Evolutionary conservation across 1,140 invertebrate genomes (phyloP).

Genomic region (Dolichoris vasculosae): DNA sequence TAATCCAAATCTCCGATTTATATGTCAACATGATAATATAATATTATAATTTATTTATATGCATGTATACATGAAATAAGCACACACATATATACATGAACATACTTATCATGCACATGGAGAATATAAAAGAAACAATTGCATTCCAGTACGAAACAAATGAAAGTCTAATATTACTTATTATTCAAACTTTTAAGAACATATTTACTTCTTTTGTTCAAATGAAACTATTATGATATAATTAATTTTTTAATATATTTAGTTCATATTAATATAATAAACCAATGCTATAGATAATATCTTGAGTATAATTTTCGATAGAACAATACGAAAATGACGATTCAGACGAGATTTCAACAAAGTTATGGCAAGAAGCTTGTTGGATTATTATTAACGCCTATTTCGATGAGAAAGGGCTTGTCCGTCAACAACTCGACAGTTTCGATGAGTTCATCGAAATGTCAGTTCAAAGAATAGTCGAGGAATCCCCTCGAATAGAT

Average conservation of each 20-base stretch:
- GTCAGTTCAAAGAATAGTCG: constrained; percentile 98
- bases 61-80: too few relatives aligned
- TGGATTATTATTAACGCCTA: constrained; percentile 65
- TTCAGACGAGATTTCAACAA: constrained; percentile 58
- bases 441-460: constrained; percentile 99
- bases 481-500: constrained; percentile 97
- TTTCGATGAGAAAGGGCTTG: constrained; percentile 98
- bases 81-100: too few relatives aligned
- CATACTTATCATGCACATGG: too few relatives aligned
- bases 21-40: too few relatives aligned
- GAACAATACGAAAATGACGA: constrained; percentile 47
- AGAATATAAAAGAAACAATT: not conserved
- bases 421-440: constrained; percentile 97
- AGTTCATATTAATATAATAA: too few relatives aligned
- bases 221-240: not conserved
- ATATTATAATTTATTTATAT: too few relatives aligned
- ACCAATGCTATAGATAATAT: not conserved
- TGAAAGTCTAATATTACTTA: too few relatives aligned
- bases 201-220: too few relatives aligned
- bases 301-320: not conserved
- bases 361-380: constrained; percentile 64
- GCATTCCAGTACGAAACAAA: not conserved
- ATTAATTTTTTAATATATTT: not conserved
- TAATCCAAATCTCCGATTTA: too few relatives aligned
- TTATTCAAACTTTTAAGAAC: too few relatives aligned